These are phyloP conservation scores for Amia ocellicauda DNA, from an alignment of 2,113 vertebrate species.

Conservation along the genomic window DNA sequence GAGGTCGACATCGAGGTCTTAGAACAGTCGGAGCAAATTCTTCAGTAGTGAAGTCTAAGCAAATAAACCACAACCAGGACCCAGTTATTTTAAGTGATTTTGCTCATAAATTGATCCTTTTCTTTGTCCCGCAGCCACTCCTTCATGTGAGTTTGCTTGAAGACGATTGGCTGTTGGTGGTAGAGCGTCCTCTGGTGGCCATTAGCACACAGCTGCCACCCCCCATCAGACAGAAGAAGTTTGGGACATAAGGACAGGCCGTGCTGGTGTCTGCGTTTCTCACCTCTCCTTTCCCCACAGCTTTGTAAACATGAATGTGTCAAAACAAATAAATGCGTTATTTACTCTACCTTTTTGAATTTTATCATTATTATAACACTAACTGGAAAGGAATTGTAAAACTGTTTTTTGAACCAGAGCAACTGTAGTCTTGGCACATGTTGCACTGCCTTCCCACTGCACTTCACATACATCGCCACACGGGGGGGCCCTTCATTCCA, in stretches of 20 bases:
- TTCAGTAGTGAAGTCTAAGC: background rate
- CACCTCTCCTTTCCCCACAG: background rate
- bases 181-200: conserved; percentile 85
- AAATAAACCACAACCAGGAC: too few relatives aligned
- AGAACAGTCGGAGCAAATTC: too few relatives aligned
- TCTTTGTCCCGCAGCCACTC: conserved; percentile 63
- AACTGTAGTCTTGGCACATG: too few relatives aligned
- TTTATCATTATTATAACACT: too few relatives aligned
- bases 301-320: background rate
- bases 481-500: too few relatives aligned
- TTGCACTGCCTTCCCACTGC: too few relatives aligned
- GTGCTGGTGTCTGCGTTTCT: background rate
- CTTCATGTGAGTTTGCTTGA: conserved; percentile 76
- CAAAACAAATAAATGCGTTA: background rate
- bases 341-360: too few relatives aligned
- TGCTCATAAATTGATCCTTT: too few relatives aligned
- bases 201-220: conserved; percentile 79
- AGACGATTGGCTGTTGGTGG: conserved; percentile 78
- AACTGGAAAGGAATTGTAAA: too few relatives aligned
- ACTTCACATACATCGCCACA: too few relatives aligned
- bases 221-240: conserved; percentile 87
- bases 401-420: too few relatives aligned
- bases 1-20: too few relatives aligned
- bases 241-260: conserved; percentile 77
- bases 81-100: background rate